Conservation (phyloP, 2,797 vertebrate species). For the Harpagifer antarcticus region DNA sequence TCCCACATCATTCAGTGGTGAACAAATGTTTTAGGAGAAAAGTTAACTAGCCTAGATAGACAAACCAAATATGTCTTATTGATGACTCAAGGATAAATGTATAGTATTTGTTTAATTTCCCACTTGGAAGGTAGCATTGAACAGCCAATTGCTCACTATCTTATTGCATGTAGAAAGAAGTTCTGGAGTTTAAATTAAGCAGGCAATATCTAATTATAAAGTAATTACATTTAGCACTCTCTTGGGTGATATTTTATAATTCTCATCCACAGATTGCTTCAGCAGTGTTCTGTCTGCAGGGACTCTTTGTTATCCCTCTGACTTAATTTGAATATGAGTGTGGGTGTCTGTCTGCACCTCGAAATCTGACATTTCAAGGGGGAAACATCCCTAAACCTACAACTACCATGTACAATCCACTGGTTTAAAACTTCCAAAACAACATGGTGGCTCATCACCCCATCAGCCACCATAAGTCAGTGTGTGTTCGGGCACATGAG, state of each 20-base stretch:
- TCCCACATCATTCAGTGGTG: slow-evolving; percentile 81
- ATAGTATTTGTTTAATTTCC: slow-evolving; percentile 10
- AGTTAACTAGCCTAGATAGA: slow-evolving; percentile 24
- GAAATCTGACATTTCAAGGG: slow-evolving; percentile 6
- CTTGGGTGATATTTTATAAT: slow-evolving; percentile 55
- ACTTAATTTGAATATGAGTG: slow-evolving; percentile 66
- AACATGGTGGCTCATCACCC: slow-evolving; percentile 40
- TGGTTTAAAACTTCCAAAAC: slow-evolving; percentile 31
- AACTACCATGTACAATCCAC: neutral
- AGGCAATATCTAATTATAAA: slow-evolving; percentile 68
- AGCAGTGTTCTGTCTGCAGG: slow-evolving; percentile 51
- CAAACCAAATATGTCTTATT: slow-evolving; percentile 13
- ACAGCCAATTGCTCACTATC: slow-evolving; percentile 21
- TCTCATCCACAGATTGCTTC: slow-evolving; percentile 60
- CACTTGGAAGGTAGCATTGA: slow-evolving; percentile 13
- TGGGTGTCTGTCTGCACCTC: slow-evolving; percentile 42
- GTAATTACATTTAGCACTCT: slow-evolving; percentile 63
- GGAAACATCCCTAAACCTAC: slow-evolving; percentile 22
- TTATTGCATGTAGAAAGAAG: slow-evolving; percentile 18
- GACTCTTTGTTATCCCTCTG: slow-evolving; percentile 73
- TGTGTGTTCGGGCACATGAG: slow-evolving; percentile 1
- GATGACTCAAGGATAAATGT: slow-evolving; percentile 28
- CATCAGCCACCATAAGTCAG: neutral
- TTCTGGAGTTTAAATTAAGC: slow-evolving; percentile 58
- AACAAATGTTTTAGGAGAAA: slow-evolving; percentile 46